Conservation (phyloP, 2,888 invertebrate species). For the Tuberolachnus salignus region DNA sequence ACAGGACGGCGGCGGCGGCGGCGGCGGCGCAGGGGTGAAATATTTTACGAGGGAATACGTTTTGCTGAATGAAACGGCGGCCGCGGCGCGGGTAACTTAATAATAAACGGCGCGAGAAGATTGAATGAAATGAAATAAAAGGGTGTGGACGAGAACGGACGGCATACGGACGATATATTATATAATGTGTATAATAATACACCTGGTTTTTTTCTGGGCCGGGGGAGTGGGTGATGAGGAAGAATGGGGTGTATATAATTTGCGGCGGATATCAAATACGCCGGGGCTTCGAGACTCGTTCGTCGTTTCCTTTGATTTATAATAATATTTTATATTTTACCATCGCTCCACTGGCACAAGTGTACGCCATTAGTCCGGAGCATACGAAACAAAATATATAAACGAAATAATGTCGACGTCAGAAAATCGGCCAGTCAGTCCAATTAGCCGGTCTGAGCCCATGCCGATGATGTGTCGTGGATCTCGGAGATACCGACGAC, state of each 20-base stretch:
- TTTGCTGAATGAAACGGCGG: constrained; percentile 38
- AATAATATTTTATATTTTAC: too few relatives aligned
- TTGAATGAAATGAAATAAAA: constrained; percentile 35
- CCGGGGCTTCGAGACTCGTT: neutral
- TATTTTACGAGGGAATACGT: neutral
- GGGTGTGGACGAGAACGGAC: constrained; percentile 20
- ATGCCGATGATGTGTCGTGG: too few relatives aligned
- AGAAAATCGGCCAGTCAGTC: too few relatives aligned
- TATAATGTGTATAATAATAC: neutral
- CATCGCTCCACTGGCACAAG: neutral
- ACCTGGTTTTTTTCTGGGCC: too few relatives aligned
- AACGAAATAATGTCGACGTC: too few relatives aligned
- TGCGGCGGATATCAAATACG: neutral
- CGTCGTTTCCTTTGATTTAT: neutral
- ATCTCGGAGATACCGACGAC: too few relatives aligned
- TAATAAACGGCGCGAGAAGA: neutral
- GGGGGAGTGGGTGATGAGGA: neutral
- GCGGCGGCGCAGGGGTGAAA: too few relatives aligned
- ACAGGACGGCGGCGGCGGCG: neutral
- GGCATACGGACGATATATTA: constrained; percentile 2
- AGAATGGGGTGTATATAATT: constrained; percentile 43
- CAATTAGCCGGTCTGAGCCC: too few relatives aligned
- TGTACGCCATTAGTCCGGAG: neutral
- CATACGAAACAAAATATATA: neutral
- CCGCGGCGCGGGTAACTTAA: neutral